Base-by-base conservation (phyloP, 2,113 vertebrate species). In the Camelus bactrianus region DNA sequence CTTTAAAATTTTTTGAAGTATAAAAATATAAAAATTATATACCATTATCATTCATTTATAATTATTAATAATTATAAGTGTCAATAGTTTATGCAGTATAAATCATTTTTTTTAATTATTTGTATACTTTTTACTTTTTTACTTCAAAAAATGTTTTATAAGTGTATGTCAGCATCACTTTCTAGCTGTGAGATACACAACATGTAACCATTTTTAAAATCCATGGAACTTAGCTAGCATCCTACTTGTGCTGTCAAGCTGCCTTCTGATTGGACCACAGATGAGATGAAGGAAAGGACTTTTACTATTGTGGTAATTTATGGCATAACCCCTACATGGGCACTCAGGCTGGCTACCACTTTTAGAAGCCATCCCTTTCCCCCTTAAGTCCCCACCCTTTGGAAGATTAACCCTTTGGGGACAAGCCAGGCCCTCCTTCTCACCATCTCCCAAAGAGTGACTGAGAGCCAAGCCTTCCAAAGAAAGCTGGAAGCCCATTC, bases 121-220 rank as follows among this genome's bases (percentile, higher is more conserved):
- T 94, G 35, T 60, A 58, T 35, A 38, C 24, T 67, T 65, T 86
- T 77, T 6, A 89, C 46, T 64, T 81, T 86, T 94, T 70, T 73
- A 82, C 20, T 80, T 82, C 64, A 38, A 35, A 62, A 94, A 94
- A 65, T 72, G 32, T 86, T 97, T 82, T 75, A 58, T 58, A 87
- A 80, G n/a, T 15, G 65, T 67, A 52, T 56, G 26, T 56, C n/a
- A 64, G 80, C 50, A 73, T 82, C 48, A 65, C 48, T 73, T 82
- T 69, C 83, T 95, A 58, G 75, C 28, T 54, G 58, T 77, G 56
- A 8, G 5, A 79, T 56, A 26, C 16, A 65, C 12, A 16, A 28
- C 10, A 2, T 8, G 73, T 14, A 42, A 11, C 42, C 12, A 1
- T 64, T 95, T 70, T 92, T 73, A 84, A 16, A 52, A 54, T 16